These are phyloP conservation scores for Pseudopipra pipra DNA, from an alignment of 2,113 vertebrate species.

Conservation along the genomic window DNA sequence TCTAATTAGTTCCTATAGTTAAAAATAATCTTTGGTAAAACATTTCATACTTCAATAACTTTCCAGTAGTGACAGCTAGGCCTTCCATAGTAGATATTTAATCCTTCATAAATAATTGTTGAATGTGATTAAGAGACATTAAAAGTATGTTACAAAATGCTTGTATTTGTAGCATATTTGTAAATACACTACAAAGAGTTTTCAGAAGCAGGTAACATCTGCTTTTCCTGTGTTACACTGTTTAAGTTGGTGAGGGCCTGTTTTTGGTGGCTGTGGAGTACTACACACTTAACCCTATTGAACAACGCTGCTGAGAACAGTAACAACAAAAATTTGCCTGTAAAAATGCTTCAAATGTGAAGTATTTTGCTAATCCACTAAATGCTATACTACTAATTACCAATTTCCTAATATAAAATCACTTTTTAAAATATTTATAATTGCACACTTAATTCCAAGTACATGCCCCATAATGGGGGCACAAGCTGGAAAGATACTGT, in stretches of 20 bases:
- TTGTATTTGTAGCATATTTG: not conserved
- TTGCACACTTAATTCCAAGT: not conserved
- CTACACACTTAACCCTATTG: not conserved
- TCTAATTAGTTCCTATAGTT: not conserved
- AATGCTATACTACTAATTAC: not conserved
- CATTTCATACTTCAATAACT: not conserved
- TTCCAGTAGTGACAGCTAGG: not conserved
- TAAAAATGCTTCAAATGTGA: not conserved
- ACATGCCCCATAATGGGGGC: not conserved
- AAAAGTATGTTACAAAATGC: not conserved
- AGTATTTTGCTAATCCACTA: not conserved
- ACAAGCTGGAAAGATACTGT: not conserved
- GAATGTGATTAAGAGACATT: not conserved
- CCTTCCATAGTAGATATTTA: not conserved
- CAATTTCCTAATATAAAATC: not conserved
- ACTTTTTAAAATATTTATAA: not conserved
- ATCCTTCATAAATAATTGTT: not conserved
- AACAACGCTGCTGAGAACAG: not conserved
- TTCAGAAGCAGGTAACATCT: not conserved
- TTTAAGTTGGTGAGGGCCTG: not conserved
- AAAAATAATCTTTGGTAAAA: conserved; percentile 2
- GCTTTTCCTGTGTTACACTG: not conserved
- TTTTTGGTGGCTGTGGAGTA: not conserved
- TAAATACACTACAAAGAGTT: not conserved
- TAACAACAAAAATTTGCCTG: not conserved